Conservation (phyloP, 2,888 invertebrate genomes). For the Meliscaeva auricollis region DNA sequence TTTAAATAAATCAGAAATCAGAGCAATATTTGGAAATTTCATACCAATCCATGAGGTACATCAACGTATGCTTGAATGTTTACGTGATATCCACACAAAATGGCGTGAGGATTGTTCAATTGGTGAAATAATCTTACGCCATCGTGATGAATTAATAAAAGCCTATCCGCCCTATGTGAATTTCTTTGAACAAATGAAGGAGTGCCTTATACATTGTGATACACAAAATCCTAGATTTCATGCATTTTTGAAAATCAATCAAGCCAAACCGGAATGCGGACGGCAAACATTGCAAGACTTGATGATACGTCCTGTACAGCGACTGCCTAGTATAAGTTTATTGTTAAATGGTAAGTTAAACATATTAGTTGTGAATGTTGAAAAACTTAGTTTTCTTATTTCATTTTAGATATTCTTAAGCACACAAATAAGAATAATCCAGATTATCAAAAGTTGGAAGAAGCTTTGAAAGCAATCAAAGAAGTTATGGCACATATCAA, state of each 20-base stretch:
- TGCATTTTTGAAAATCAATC: conserved; percentile 98
- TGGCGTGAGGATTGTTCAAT: conserved; percentile 96
- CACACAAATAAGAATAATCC: conserved; percentile 94
- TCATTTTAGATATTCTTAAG: conserved; percentile 93
- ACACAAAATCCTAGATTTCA: conserved; percentile 97
- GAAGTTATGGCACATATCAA: conserved; percentile 98
- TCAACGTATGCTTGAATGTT: conserved; percentile 88
- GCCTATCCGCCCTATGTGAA: conserved; percentile 99
- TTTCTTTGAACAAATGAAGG: conserved; percentile 98
- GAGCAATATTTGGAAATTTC: conserved; percentile 97
- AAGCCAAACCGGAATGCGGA: conserved; percentile 97
- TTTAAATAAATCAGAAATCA: conserved; percentile 95
- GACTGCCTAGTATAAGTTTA: conserved; percentile 97
- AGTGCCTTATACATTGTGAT: conserved; percentile 95
- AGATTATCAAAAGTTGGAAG: conserved; percentile 93
- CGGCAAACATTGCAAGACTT: conserved; percentile 97
- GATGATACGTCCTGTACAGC: conserved; percentile 98
- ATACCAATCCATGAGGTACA: conserved; percentile 98
- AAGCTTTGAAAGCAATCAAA: conserved; percentile 94
- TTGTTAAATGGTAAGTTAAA: conserved; percentile 94
- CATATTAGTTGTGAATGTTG: background rate
- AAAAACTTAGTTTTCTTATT: conserved; percentile 47
- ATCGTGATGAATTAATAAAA: conserved; percentile 94
- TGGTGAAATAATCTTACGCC: conserved; percentile 94
- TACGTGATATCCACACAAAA: conserved; percentile 84